Conservation (phyloP, 2,797 vertebrate genomes). For the Sternarchorhynchus goeldii region DNA sequence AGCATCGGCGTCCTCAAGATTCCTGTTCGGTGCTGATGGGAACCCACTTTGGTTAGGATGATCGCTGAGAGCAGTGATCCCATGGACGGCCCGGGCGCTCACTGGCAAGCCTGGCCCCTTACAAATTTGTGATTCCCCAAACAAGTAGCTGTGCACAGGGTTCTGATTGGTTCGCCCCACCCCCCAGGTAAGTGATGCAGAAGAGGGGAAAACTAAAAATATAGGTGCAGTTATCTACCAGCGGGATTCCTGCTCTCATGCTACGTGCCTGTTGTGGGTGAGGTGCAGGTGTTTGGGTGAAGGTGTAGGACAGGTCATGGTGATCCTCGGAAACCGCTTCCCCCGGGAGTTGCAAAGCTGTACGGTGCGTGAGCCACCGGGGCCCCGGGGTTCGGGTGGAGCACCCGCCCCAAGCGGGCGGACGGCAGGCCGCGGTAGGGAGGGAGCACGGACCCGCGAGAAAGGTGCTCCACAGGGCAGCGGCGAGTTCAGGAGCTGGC, state of each 20-base stretch:
- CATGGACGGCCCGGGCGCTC: no score
- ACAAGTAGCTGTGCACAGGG: neutral
- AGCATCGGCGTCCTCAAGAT: no score
- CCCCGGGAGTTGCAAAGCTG: conserved; percentile 47
- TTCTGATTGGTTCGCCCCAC: neutral
- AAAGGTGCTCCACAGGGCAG: conserved; percentile 16
- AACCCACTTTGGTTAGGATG: neutral
- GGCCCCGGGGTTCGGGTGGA: neutral
- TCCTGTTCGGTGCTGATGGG: neutral
- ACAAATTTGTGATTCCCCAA: neutral
- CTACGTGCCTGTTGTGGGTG: conserved; percentile 33
- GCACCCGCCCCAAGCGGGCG: neutral
- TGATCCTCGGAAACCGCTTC: conserved; percentile 57
- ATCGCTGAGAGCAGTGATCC: no score
- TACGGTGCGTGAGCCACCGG: conserved; percentile 36
- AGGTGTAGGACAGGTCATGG: conserved; percentile 61
- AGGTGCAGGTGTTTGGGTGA: conserved; percentile 50
- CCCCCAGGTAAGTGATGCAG: neutral
- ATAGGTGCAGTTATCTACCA: neutral
- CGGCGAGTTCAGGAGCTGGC: conserved; percentile 49
- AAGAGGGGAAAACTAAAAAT: neutral
- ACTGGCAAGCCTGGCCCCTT: no score
- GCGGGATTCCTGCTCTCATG: conserved; percentile 8
- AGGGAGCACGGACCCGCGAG: conserved; percentile 31
- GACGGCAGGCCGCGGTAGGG: neutral